phyloP scores from a whole-genome alignment of 2,113 vertebrate genomes.

The Mus musculus region GRCm39 chr14:93091001-93091500 shows the following conservation, averaged over 20 bases:
- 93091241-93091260: not conserved
- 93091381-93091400: not conserved
- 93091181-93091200: not conserved
- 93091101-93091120: not conserved
- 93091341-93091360: not conserved
- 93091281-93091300: not conserved
- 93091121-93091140: not conserved
- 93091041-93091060: not conserved
- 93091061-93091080: not conserved
- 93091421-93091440: not conserved
- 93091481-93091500: not conserved
- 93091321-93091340: not conserved
- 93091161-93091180: not conserved
- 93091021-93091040: not conserved
- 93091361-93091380: not conserved
- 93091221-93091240: not conserved
- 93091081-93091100: not conserved
- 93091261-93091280: not conserved
- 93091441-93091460: not conserved
- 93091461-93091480: not conserved
- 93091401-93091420: not conserved
- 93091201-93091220: not conserved
- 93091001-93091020: not conserved
- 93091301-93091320: not conserved
- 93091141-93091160: not conserved